These are phyloP conservation scores for Pimpla rufipes DNA, from an alignment of 2,888 invertebrate species.

Conservation along the genomic window DNA sequence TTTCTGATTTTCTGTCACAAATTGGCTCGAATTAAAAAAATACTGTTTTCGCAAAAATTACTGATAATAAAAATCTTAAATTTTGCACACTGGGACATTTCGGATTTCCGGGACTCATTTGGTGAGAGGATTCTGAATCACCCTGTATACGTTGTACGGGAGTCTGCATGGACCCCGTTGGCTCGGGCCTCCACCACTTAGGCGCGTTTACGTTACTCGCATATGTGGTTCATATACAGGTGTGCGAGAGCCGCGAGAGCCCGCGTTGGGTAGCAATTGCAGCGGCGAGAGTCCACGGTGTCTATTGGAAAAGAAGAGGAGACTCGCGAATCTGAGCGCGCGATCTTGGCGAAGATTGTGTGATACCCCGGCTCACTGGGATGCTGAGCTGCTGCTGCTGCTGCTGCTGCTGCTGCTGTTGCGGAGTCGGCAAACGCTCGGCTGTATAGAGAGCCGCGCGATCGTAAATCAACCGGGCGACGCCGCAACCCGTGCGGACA, in stretches of 20 bases:
- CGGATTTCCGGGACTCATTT: too few species aligned
- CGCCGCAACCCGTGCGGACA: slow-evolving; percentile 60
- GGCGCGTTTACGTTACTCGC: neutral
- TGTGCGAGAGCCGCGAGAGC: neutral
- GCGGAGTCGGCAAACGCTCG: slow-evolving; percentile 40
- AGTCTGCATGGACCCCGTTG: slow-evolving; percentile 3
- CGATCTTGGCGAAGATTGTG: slow-evolving; percentile 66
- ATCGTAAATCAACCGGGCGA: slow-evolving; percentile 71
- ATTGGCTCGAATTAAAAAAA: too few species aligned
- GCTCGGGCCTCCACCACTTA: neutral
- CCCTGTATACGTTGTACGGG: too few species aligned
- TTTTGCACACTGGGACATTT: too few species aligned
- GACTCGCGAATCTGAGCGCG: slow-evolving; percentile 64
- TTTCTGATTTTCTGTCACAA: too few species aligned
- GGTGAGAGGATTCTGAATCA: too few species aligned
- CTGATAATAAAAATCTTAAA: too few species aligned
- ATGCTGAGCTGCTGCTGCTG: slow-evolving; percentile 45
- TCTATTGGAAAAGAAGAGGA: slow-evolving; percentile 59
- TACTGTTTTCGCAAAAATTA: too few species aligned
- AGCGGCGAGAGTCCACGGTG: slow-evolving; percentile 1
- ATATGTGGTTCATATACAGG: neutral
- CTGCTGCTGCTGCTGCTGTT: slow-evolving; percentile 39
- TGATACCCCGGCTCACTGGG: slow-evolving; percentile 39
- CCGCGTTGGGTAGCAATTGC: slow-evolving; percentile 16
- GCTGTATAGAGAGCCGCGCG: slow-evolving; percentile 54